phyloP scores from a whole-genome alignment of 2,888 invertebrate genomes.

The Drosophila planitibia region DNA sequence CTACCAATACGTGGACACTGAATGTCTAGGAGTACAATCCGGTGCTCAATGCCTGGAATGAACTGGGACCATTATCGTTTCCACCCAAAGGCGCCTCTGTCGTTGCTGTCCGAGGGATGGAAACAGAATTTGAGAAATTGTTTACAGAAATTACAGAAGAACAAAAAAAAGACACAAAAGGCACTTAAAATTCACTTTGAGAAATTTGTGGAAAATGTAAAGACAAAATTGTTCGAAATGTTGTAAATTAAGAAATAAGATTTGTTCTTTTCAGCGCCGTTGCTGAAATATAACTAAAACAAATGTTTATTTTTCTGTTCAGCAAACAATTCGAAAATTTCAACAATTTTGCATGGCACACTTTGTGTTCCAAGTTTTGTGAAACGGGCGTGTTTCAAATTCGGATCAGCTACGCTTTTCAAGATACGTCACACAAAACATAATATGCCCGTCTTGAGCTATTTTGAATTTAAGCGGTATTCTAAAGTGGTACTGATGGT shows the following conservation, averaged over 20 bases:
- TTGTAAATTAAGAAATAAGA: background rate
- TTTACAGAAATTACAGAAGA: too few relatives aligned
- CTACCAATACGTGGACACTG: conserved; percentile 94
- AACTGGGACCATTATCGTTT: conserved; percentile 91
- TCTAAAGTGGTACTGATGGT: too few relatives aligned
- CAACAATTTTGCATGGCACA: background rate
- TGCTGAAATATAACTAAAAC: background rate
- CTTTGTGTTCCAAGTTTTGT: background rate
- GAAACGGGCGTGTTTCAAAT: background rate
- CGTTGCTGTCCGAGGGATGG: conserved; percentile 86
- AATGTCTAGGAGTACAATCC: conserved; percentile 93
- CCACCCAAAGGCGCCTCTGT: conserved; percentile 96
- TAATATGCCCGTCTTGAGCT: too few relatives aligned
- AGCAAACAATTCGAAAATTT: background rate
- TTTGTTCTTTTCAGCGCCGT: background rate
- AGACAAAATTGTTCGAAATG: background rate
- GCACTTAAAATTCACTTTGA: background rate
- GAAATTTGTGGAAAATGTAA: background rate
- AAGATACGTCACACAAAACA: background rate
- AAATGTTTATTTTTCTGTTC: background rate
- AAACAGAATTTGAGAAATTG: too few relatives aligned
- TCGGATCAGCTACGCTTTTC: background rate
- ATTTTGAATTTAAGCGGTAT: too few relatives aligned
- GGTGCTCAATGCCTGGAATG: conserved; percentile 91
- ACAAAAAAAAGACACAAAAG: too few relatives aligned